Percentiles rank a stretch among this genome's conserved stretches.
phyloP scores from a whole-genome alignment of 2,888 invertebrate genomes.

The Druceiella hillmani region DNA sequence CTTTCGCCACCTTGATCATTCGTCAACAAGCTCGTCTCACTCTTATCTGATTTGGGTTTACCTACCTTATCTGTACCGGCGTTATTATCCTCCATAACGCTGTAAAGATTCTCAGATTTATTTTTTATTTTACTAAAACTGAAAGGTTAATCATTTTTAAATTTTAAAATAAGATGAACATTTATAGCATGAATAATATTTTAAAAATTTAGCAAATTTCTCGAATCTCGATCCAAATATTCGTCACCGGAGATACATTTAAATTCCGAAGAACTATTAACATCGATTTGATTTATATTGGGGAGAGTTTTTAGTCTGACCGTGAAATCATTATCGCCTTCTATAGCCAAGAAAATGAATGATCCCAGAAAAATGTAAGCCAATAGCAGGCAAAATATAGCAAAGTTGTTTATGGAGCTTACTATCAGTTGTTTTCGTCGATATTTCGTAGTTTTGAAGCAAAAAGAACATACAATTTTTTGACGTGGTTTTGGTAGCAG shows the following conservation, averaged over 20 bases:
- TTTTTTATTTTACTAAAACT: too few species aligned
- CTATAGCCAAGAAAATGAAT: conserved; percentile 67
- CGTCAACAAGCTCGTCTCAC: too few species aligned
- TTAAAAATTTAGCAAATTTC: too few species aligned
- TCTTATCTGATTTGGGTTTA: too few species aligned
- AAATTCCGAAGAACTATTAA: too few species aligned
- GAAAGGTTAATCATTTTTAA: too few species aligned
- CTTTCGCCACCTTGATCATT: conserved; percentile 21
- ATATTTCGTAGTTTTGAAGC: conserved; percentile 22
- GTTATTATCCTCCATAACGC: conserved; percentile 20
- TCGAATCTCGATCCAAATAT: too few species aligned
- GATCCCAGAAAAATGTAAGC: conserved; percentile 61
- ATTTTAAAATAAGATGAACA: too few species aligned
- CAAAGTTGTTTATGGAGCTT: conserved; percentile 61
- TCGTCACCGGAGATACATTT: too few species aligned
- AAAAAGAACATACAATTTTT: conserved; percentile 21
- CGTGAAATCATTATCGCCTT: conserved; percentile 46
- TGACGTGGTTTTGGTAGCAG: conserved; percentile 21
- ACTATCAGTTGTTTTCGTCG: conserved; percentile 41
- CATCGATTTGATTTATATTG: too few species aligned
- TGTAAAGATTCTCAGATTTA: conserved; percentile 30
- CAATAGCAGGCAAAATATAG: conserved; percentile 63
- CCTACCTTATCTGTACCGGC: conserved; percentile 12
- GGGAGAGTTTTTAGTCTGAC: conserved; percentile 24
- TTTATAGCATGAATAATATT: too few species aligned